Base-by-base conservation (phyloP, 35 echinoderm and acorn worm species). In the Chiridota heheva region DNA sequence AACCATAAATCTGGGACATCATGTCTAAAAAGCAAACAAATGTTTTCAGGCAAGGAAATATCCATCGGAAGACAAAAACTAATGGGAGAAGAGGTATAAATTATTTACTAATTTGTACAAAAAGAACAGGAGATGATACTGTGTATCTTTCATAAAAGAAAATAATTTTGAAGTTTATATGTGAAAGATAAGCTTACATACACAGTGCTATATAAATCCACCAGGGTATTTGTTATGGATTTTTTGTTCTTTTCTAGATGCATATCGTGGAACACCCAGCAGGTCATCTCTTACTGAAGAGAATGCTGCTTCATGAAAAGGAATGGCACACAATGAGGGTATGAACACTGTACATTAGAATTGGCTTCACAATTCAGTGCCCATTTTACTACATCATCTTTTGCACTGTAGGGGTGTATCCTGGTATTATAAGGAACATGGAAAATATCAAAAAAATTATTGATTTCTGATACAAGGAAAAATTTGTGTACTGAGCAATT, bases 201-300 rank as follows among this genome's bases (percentile, higher is more conserved):
- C n/a, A n/a, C n/a, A n/a, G n/a, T n/a, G n/a, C n/a, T n/a, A n/a
- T n/a, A n/a, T n/a, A n/a, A n/a, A n/a, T n/a, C n/a, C n/a, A n/a
- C n/a, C n/a, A n/a, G n/a, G n/a, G n/a, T n/a, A n/a, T n/a, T n/a
- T n/a, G n/a, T n/a, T n/a, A n/a, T n/a, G n/a, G n/a, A n/a, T n/a
- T n/a, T n/a, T 44, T 24, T 46, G 76, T 64, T 82, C 6, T n/a
- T 81, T 55, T 31, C 2, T 68, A 96, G 93, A 90, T 96, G 88
- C 93, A 96, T 46, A 72, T 91, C 42, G 82, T 91, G 5, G 93
- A 96, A 66, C 88, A 96, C 60, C 93, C 93, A 1, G 80, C 93
- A 0, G 88, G 87, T 17, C 93, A 96, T 82, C 37, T 96, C 30
- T 43, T 96, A 0, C 60, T 96, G 24, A 96, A 85, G 58, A 86